Percentiles rank a stretch among this genome's conserved stretches.
Evolutionary conservation across 2,113 vertebrate genomes (phyloP).

Genomic region (Dascyllus trimaculatus): DNA sequence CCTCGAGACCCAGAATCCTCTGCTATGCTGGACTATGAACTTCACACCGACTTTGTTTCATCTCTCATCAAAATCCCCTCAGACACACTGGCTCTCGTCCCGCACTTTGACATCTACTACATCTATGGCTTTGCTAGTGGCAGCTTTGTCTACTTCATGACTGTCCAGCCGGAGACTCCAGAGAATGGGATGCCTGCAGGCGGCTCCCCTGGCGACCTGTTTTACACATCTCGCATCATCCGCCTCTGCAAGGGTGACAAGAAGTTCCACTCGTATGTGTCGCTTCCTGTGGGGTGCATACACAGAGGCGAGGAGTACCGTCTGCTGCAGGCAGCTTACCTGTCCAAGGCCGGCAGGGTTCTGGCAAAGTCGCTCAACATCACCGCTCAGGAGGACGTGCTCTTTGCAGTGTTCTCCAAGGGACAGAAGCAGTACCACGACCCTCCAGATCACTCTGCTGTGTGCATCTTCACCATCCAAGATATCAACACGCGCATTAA

Average conservation of each 20-base stretch:
- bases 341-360: conserved; percentile 89
- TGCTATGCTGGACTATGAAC: conserved; percentile 95
- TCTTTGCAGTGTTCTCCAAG: conserved; percentile 97
- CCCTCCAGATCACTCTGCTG: conserved; percentile 91
- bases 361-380: conserved; percentile 91
- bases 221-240: conserved; percentile 95
- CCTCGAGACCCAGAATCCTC: conserved; percentile 94
- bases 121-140: conserved; percentile 95
- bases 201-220: conserved; percentile 90
- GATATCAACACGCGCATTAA: conserved; percentile 92
- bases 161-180: conserved; percentile 94
- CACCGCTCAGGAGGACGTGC: conserved; percentile 90
- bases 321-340: conserved; percentile 93
- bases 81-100: conserved; percentile 93
- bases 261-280: conserved; percentile 98
- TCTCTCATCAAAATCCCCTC: conserved; percentile 98
- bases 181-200: conserved; percentile 86
- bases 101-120: conserved; percentile 96
- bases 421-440: conserved; percentile 96
- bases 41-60: conserved; percentile 97
- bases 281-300: conserved; percentile 92
- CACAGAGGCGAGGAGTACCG: conserved; percentile 91
- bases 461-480: conserved; percentile 93
- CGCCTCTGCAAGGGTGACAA: conserved; percentile 96
- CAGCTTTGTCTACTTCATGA: conserved; percentile 94